Evolutionary conservation across 2,113 vertebrate species (phyloP).

Genomic region (Columba janthina): DNA sequence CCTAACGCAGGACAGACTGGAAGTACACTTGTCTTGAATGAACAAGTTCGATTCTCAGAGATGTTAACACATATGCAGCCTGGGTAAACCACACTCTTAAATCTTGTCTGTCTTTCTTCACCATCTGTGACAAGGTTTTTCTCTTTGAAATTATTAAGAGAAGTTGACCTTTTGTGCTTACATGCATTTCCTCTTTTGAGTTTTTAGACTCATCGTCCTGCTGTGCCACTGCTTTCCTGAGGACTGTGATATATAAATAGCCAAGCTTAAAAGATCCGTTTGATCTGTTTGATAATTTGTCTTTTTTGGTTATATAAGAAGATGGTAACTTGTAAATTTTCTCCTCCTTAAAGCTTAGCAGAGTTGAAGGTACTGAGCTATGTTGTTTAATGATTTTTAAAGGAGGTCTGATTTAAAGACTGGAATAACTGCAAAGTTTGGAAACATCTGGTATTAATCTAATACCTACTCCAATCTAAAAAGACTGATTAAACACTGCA

Average conservation of each 20-base stretch:
- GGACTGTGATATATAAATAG: background rate
- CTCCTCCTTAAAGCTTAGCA: background rate
- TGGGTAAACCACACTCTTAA: slow-evolving; percentile 40
- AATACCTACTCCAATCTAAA: slow-evolving; percentile 6
- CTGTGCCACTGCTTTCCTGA: background rate
- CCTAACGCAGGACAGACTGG: background rate
- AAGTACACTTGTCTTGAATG: background rate
- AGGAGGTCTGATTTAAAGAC: background rate
- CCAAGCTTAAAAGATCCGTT: slow-evolving; percentile 20
- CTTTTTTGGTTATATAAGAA: background rate
- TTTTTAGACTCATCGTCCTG: slow-evolving; percentile 30
- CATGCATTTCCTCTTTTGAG: slow-evolving; percentile 23
- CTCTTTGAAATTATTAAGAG: slow-evolving; percentile 34
- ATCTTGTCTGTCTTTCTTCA: slow-evolving; percentile 29
- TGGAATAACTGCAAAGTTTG: background rate
- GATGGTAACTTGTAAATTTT: background rate
- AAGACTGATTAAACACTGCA: slow-evolving; percentile 42
- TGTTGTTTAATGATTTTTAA: background rate
- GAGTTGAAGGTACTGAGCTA: background rate
- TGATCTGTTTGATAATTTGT: background rate
- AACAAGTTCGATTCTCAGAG: background rate
- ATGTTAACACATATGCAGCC: slow-evolving; percentile 28
- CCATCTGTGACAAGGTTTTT: slow-evolving; percentile 38
- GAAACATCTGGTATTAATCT: slow-evolving; percentile 69
- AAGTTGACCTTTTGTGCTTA: slow-evolving; percentile 4